Percentiles rank a stretch among this genome's conserved stretches.
These are phyloP conservation scores for Stegophylla sp. DNA, from an alignment of 2,888 invertebrate genomes.

Conservation along the genomic window DNA sequence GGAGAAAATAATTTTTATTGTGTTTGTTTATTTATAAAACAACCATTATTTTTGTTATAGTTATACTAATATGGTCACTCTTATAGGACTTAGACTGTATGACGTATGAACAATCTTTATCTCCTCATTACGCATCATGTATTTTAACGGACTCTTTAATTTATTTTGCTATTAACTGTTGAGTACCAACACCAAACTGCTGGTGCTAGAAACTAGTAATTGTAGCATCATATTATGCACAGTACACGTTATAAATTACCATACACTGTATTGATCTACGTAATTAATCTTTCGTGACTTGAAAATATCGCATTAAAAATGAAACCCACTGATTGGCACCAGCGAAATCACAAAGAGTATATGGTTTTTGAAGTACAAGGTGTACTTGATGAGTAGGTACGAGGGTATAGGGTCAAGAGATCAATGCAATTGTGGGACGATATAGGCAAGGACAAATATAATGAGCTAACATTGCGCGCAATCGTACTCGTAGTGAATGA, in stretches of 20 bases:
- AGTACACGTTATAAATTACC: background rate
- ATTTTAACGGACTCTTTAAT: too few relatives aligned
- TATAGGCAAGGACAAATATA: conserved; percentile 46
- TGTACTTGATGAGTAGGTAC: conserved; percentile 20
- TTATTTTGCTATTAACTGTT: too few relatives aligned
- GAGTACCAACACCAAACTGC: too few relatives aligned
- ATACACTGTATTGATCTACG: background rate
- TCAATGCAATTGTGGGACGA: conserved; percentile 39
- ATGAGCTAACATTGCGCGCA: conserved; percentile 5
- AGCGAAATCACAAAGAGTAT: background rate
- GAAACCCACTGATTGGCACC: background rate
- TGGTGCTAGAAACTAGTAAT: too few relatives aligned
- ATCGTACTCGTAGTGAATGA: background rate
- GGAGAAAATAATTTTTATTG: too few relatives aligned
- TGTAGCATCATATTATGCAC: too few relatives aligned
- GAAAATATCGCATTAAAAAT: background rate
- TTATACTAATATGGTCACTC: too few relatives aligned
- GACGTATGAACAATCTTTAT: too few relatives aligned
- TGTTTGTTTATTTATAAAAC: too few relatives aligned
- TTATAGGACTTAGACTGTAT: too few relatives aligned
- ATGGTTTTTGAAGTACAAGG: conserved; percentile 23
- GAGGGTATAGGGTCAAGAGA: conserved; percentile 37
- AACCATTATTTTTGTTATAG: too few relatives aligned
- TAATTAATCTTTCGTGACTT: background rate
- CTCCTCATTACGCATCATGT: too few relatives aligned